Base-by-base conservation (phyloP, 2,113 vertebrate species). In the Prunella himalayana region DNA sequence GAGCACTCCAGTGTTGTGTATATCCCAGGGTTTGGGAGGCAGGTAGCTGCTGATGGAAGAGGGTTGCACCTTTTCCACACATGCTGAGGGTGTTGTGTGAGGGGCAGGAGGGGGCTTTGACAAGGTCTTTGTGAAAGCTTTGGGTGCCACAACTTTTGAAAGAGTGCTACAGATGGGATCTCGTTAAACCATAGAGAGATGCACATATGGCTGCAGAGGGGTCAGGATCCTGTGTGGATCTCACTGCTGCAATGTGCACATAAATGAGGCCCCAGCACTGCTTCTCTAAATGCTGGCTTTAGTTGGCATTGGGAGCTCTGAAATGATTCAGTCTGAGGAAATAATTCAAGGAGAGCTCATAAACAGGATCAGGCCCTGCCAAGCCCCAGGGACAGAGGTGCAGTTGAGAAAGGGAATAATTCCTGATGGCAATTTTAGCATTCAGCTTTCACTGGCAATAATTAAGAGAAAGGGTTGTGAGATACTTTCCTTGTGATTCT, bases 101-200 rank as follows among this genome's bases (percentile, higher is more conserved):
- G 17, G 44, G 42, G 30, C 71, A 77, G 68, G 42, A 92, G 50
- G 51, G 50, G 31, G 7, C 16, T 82, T 86, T 76, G 41, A 50
- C 37, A 69, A 86, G 27, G 28, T 42, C 61, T 78, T 76, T 57
- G 51, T 59, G 50, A 60, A 93, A 83, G 42, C 47, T 88, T 73
- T 63, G 51, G 19, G 9, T 93, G 51, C 21, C 27, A 63, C 54
- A 66, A 23, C 56, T 56, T 64, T 39, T 31, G 44, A 50, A 82
- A 75, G 65, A 49, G 22, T 76, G 45, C 13, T 64, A 8, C 65
- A 72, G 70, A 56, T 69, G 70, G 73, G 82, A 76, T 57, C 65
- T 71, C 0, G 0, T 76, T 87, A 78, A 96, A 59, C n/a, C 0
- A 0, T 13, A 7, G 44, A 51, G 39, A 2, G 10, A 51, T 51